Conservation (phyloP, 30 jellyfish, hydroid and myxozoan genomes). For the Hydra vulgaris region DNA sequence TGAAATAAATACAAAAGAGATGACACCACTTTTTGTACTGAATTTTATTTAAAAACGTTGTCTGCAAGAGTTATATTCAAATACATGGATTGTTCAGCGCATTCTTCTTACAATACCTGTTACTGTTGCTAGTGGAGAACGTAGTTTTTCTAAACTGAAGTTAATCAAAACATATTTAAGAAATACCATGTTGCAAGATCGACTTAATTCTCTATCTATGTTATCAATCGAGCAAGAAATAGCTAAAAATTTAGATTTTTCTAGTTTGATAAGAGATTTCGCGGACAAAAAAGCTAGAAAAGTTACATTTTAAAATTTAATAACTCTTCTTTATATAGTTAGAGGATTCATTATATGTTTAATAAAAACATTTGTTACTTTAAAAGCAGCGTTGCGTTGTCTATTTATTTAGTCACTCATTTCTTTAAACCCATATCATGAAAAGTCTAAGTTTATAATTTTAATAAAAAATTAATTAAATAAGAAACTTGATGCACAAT, state of each 20-base stretch:
- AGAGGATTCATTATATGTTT: background rate
- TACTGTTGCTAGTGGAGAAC: background rate
- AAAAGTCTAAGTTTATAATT: background rate
- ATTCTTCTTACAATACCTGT: conserved; percentile 18
- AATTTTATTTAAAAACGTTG: background rate
- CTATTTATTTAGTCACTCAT: background rate
- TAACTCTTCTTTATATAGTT: background rate
- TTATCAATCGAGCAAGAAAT: background rate
- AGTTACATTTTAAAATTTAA: background rate
- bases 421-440: background rate
- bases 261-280: background rate
- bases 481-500: background rate
- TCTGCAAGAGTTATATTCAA: background rate
- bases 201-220: background rate
- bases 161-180: background rate
- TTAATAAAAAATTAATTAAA: too few species aligned
- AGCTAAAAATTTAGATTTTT: background rate
- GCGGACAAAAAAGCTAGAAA: background rate
- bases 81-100: conserved; percentile 25
- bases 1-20: background rate
- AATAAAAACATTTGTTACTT: background rate
- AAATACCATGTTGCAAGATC: background rate
- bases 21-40: background rate
- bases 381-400: background rate
- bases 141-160: conserved; percentile 2